Evolutionary conservation across 1,140 invertebrate species (phyloP), one percentile per base, ranked within the genome.

Genomic region (Geopemphigus sp.): DNA sequence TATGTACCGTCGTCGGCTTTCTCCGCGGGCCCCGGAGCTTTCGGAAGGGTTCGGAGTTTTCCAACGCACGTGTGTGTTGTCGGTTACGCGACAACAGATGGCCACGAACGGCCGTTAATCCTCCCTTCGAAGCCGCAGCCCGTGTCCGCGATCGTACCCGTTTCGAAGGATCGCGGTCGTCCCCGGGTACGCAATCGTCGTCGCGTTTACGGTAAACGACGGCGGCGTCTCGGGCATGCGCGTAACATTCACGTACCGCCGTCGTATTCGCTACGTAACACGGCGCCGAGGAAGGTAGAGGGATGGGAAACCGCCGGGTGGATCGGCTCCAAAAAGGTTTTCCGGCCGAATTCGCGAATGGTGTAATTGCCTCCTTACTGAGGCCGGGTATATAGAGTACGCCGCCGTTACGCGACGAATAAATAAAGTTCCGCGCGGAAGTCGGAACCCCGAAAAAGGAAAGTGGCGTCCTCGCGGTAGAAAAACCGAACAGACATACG

Each of bases 11-110:
- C 15, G 72, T 56, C 32, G 72, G 59, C 72, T 74, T 59, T 32
- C 29, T 74, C 45, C 54, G 19, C 24, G 8, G 17, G 6, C 14
- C 29, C 17, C 39, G 0, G 24, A 73, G 26, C 24, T 73, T 57
- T 76, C 22, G 11, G n/a, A 61, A 61, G 56, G 73, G 56, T 76
- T 59, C 32, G 14, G 17, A 59, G 11, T 76, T 59, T 24, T 26
- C 53, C 3, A 12, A 39, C 17, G 19, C 54, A 24, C 29, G 19
- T 32, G 26, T 12, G 22, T n/a, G 39, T 56, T 76, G 59, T 57
- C n/a, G 11, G 54, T 17, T 19, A 26, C n/a, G n/a, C n/a, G n/a
- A 57, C 73, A 59, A 76, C 73, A 76, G 73, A 76, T 76, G 73
- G 73, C 54, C 56, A 14, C n/a, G 39, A 61, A 76, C 56, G 15